Evolutionary conservation across 2,113 vertebrate species (phyloP), one percentile per base, ranked within the genome.

Genomic region (Siniperca knerii): DNA sequence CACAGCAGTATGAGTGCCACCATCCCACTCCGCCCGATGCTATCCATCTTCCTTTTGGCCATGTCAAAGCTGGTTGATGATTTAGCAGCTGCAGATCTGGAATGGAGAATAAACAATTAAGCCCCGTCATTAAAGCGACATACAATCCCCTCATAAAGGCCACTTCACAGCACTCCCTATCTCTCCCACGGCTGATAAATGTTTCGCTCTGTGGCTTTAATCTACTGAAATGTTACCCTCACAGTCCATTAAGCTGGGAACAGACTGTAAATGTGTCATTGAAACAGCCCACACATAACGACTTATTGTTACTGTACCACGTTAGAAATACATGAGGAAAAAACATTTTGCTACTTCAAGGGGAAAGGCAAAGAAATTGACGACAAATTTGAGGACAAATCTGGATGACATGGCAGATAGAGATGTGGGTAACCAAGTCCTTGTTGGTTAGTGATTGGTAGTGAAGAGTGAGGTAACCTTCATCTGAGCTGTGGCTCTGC

Each of bases 1-100:
- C 95, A 93, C 78, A 97, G 83, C 42, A 96, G 76, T 8, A 97
- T n/a, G 72, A 97, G 91, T 57, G 78, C 81, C 3, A 90, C 83
- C 67, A 89, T 90, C 92, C 85, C 89, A 5, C 60, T 91, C 89
- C 86, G 86, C 62, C 61, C 67, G 3, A 74, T 66, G 72, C 69
- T 21, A 73, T 90, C 90, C 95, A 96, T 96, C 90, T 91, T 95
- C 90, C 33, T 89, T 78, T 83, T 83, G 25, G 75, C 77, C 91
- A 92, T 91, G 76, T 86, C 55, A 44, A 55, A 70, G 65, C 61
- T n/a, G 60, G 64, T 40, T 25, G 67, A 65, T 57, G 64, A 70
- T 64, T 60, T 67, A 67, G 52, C 83, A 60, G 74, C 67, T 77
- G 79, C 80, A 64, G 85, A 91, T 86, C 94, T 96, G 93, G 33